Evolutionary conservation across 1,140 invertebrate species (phyloP).

Genomic region (Zophobas morio): DNA sequence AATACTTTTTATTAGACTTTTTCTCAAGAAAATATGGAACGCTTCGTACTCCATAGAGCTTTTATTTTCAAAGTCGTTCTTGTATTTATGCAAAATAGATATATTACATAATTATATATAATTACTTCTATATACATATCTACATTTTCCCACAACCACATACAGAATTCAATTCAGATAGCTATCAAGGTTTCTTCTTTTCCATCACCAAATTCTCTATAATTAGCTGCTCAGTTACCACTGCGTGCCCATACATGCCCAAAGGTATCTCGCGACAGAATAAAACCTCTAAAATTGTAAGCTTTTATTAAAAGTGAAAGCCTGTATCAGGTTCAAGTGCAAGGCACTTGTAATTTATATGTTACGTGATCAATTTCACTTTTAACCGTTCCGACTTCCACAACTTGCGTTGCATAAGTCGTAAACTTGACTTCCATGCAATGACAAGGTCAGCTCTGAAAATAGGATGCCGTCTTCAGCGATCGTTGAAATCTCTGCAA

Average conservation of each 20-base stretch:
- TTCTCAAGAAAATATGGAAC: no score
- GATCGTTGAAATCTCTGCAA: conserved; percentile 10
- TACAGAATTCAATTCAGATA: no score
- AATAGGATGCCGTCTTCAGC: not conserved
- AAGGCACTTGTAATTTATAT: conserved; percentile 28
- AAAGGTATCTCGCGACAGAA: not conserved
- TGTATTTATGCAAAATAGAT: no score
- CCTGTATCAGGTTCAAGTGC: conserved; percentile 28
- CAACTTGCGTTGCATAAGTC: conserved; percentile 20
- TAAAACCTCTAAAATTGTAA: not conserved
- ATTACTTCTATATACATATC: no score
- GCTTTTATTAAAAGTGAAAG: conserved; percentile 12
- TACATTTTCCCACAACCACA: no score
- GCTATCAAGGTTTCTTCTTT: no score
- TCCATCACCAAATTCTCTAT: no score
- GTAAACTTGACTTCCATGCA: conserved; percentile 21
- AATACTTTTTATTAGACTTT: no score
- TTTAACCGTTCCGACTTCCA: conserved; percentile 8
- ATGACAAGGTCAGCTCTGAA: conserved; percentile 14
- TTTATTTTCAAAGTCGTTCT: no score
- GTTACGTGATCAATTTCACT: conserved; percentile 38
- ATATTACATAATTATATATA: no score
- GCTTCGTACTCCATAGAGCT: no score
- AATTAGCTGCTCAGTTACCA: no score
- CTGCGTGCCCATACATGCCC: not conserved